These are phyloP conservation scores for Microcebus tavaratra DNA, from an alignment of 2,113 vertebrate genomes.

Conservation along the genomic window DNA sequence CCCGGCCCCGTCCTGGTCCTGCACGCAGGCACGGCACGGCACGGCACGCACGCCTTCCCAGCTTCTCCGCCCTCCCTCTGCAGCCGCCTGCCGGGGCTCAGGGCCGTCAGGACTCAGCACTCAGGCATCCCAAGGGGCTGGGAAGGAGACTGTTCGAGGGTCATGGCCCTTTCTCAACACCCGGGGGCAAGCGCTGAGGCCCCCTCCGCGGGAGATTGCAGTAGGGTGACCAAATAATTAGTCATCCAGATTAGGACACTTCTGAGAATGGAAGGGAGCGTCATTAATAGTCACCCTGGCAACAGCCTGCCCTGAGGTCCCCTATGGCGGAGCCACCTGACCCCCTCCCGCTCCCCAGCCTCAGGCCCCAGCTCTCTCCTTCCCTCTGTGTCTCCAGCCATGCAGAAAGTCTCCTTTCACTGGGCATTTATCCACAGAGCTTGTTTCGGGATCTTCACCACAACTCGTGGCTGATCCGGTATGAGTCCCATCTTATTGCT, in stretches of 20 bases:
- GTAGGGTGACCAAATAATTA: background rate
- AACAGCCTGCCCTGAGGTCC: background rate
- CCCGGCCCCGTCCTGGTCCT: background rate
- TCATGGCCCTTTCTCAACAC: background rate
- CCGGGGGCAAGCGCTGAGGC: background rate
- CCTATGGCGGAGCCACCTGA: rapidly evolving
- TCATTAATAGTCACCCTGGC: background rate
- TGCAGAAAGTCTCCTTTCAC: background rate
- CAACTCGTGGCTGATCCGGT: background rate
- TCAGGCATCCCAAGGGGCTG: background rate
- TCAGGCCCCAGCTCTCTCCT: background rate
- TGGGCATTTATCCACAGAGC: background rate
- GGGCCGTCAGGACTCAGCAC: background rate
- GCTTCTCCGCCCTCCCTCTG: background rate
- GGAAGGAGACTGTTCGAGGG: background rate
- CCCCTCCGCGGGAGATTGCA: background rate
- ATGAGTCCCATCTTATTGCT: background rate
- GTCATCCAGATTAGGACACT: background rate
- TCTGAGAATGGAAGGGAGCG: background rate
- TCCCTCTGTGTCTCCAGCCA: background rate
- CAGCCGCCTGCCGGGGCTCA: background rate
- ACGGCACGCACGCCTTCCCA: background rate
- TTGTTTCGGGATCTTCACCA: background rate
- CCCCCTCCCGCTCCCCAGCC: background rate
- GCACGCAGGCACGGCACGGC: background rate